phyloP scores from a whole-genome alignment of 64 coral and sea anemone genomes.

The Cladopsammia gracilis region DNA sequence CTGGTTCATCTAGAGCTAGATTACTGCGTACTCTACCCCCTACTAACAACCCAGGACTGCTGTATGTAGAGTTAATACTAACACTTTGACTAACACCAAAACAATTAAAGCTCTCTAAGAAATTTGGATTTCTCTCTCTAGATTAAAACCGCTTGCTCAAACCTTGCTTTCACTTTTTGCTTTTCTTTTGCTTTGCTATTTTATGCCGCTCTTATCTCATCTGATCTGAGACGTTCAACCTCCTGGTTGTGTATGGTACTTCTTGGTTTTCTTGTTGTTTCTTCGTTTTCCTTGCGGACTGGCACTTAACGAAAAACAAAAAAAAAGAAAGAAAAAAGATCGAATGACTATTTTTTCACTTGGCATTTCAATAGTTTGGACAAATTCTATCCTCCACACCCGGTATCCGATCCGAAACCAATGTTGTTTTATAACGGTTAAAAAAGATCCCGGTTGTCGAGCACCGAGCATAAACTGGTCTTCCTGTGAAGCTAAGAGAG shows the following conservation, averaged over 20 bases:
- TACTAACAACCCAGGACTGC: slow-evolving; percentile 51
- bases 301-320: slow-evolving; percentile 6
- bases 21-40: slow-evolving; percentile 17
- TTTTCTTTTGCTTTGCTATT: background rate
- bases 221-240: background rate
- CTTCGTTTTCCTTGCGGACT: slow-evolving; percentile 52
- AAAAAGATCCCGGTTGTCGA: background rate
- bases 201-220: background rate
- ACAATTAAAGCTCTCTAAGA: background rate
- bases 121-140: background rate
- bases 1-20: slow-evolving; percentile 33
- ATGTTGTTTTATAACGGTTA: background rate
- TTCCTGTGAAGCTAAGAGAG: background rate
- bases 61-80: slow-evolving; percentile 54
- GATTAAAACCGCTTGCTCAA: background rate
- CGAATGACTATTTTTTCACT: background rate
- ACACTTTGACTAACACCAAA: slow-evolving; percentile 16
- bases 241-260: background rate
- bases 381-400: background rate
- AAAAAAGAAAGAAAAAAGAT: background rate
- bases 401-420: background rate
- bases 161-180: background rate
- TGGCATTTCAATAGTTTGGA: background rate
- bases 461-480: slow-evolving; percentile 14
- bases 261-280: slow-evolving; percentile 35